phyloP scores from a whole-genome alignment of 1,140 invertebrate species.

The Holotrichia oblita region DNA sequence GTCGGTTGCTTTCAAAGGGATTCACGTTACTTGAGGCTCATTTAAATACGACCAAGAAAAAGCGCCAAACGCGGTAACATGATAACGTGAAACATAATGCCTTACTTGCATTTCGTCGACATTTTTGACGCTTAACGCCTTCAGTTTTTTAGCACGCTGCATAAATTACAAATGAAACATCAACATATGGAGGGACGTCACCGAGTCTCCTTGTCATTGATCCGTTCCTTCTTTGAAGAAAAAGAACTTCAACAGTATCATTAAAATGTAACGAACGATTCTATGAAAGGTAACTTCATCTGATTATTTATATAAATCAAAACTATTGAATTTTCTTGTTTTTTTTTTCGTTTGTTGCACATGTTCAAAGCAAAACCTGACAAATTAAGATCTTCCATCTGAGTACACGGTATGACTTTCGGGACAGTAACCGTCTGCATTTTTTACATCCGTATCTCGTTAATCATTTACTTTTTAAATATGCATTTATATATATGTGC shows the following conservation, averaged over 20 bases:
- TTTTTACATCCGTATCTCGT: not conserved
- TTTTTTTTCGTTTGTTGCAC: not conserved
- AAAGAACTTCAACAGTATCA: not conserved
- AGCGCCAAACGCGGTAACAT: not conserved
- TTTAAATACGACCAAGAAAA: too few relatives aligned
- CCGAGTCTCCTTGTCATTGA: not conserved
- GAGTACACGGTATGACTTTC: not conserved
- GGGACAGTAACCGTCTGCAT: constrained; percentile 2
- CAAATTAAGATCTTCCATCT: not conserved
- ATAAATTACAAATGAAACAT: not conserved
- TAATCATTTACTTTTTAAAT: constrained; percentile 14
- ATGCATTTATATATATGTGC: too few relatives aligned
- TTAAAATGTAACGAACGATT: too few relatives aligned
- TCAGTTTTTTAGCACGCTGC: not conserved
- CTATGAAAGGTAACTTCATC: not conserved
- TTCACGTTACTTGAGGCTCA: too few relatives aligned
- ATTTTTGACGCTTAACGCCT: not conserved
- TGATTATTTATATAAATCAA: not conserved
- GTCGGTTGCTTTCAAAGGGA: too few relatives aligned
- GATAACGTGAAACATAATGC: constrained; percentile 1
- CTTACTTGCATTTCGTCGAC: not conserved
- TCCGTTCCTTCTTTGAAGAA: not conserved
- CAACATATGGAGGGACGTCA: not conserved
- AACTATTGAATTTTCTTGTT: not conserved
- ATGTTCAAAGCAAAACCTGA: not conserved